phyloP scores from a whole-genome alignment of 30 jellyfish, hydroid and myxozoan genomes.

The Nemopilema nomurai region DNA sequence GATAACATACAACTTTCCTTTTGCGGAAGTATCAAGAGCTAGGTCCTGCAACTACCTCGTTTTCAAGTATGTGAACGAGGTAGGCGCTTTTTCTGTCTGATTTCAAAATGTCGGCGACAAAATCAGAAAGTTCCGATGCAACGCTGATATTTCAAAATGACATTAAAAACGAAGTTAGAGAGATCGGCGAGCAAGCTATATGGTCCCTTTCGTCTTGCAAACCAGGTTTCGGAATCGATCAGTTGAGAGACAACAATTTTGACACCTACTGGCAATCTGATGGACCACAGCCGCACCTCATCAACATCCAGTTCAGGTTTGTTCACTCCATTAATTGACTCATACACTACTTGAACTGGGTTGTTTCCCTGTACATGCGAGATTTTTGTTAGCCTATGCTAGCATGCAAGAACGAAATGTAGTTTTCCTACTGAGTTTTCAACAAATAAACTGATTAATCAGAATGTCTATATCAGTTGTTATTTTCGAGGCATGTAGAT shows the following conservation, averaged over 20 bases:
- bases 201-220: conserved; percentile 99
- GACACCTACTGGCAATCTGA: conserved; percentile 99
- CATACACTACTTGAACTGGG: too few species aligned
- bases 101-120: conserved; percentile 37
- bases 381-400: too few species aligned
- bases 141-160: conserved; percentile 63
- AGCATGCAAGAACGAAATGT: too few species aligned
- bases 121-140: conserved; percentile 56
- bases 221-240: conserved; percentile 94
- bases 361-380: too few species aligned
- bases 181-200: conserved; percentile 89
- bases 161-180: conserved; percentile 77
- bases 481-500: too few species aligned
- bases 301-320: conserved; percentile 79
- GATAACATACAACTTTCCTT: too few species aligned
- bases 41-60: conserved; percentile 11
- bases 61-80: neutral
- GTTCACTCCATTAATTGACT: too few species aligned
- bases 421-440: too few species aligned
- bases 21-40: too few species aligned
- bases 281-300: conserved; percentile 99
- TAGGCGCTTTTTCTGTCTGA: neutral
- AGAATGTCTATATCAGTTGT: too few species aligned
- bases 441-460: too few species aligned
- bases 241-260: conserved; percentile 74